phyloP scores from a whole-genome alignment of 2,888 invertebrate genomes.

The Ariolimax columbianus region DNA sequence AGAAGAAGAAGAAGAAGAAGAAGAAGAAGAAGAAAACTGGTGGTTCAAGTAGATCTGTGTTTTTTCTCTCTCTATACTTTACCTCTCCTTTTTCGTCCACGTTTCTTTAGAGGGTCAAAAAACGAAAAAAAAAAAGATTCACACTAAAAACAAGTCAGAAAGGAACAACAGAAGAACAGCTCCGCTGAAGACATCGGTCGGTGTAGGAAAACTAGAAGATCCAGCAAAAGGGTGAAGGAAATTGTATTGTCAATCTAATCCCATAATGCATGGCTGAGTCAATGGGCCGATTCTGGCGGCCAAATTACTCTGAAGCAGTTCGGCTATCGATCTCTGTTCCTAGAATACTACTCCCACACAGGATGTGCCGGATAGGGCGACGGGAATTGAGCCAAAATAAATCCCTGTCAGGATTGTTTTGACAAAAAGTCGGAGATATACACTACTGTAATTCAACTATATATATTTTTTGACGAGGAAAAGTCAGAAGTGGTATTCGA shows the following conservation, averaged over 20 bases:
- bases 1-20: no score
- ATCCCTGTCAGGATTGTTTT: neutral
- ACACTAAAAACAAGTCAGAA: neutral
- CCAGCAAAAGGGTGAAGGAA: slow-evolving; percentile 27
- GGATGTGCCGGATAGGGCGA: neutral
- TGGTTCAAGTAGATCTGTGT: no score
- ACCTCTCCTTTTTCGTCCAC: no score
- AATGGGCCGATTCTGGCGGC: slow-evolving; percentile 35
- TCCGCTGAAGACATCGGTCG: neutral
- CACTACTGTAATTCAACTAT: neutral
- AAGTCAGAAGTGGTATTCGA: neutral
- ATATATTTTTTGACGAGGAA: neutral
- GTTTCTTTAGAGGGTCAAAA: neutral
- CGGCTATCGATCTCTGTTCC: slow-evolving; percentile 34
- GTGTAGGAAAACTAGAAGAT: neutral
- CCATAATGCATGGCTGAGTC: slow-evolving; percentile 47
- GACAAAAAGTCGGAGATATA: neutral
- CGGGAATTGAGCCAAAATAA: slow-evolving; percentile 21
- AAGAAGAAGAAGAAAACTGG: no score
- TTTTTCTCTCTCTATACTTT: no score
- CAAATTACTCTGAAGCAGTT: slow-evolving; percentile 33
- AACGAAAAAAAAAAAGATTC: neutral
- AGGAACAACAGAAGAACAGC: neutral
- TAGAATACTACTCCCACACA: neutral
- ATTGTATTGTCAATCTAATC: slow-evolving; percentile 53